These are phyloP conservation scores for Drosophila subsilvestris DNA, from an alignment of 2,888 invertebrate genomes.

Conservation along the genomic window DNA sequence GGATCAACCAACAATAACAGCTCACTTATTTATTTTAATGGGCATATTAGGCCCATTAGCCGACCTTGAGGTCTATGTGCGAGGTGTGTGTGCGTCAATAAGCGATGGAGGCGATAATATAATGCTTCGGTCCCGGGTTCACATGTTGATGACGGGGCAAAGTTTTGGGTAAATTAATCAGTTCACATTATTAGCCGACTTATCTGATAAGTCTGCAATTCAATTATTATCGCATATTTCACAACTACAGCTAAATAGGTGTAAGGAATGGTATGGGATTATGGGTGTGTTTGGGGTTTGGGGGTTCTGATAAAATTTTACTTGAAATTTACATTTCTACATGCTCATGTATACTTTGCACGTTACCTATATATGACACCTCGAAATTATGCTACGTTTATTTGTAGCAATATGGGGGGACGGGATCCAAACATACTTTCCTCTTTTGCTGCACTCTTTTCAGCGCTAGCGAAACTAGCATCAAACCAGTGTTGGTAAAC, in stretches of 20 bases:
- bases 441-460: no score
- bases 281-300: no score
- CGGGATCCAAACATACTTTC: no score
- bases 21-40: slow-evolving; percentile 3
- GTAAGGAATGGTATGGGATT: background rate
- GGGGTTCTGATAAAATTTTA: slow-evolving; percentile 7
- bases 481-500: no score
- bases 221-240: slow-evolving; percentile 12
- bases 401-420: background rate
- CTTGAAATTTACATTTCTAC: background rate
- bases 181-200: background rate
- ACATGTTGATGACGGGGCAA: background rate
- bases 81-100: slow-evolving; percentile 1
- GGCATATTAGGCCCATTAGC: slow-evolving; percentile 11
- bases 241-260: background rate
- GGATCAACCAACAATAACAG: slow-evolving; percentile 11
- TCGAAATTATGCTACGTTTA: background rate
- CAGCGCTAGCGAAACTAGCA: no score
- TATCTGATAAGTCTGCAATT: background rate
- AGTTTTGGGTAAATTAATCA: background rate
- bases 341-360: no score
- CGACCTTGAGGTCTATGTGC: slow-evolving; percentile 18
- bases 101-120: background rate
- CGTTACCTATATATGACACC: background rate
- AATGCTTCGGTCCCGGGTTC: background rate